Percentiles rank a stretch among this genome's conserved stretches.
Evolutionary conservation across 1,140 invertebrate species (phyloP).

Genomic region (Triops cancriformis): DNA sequence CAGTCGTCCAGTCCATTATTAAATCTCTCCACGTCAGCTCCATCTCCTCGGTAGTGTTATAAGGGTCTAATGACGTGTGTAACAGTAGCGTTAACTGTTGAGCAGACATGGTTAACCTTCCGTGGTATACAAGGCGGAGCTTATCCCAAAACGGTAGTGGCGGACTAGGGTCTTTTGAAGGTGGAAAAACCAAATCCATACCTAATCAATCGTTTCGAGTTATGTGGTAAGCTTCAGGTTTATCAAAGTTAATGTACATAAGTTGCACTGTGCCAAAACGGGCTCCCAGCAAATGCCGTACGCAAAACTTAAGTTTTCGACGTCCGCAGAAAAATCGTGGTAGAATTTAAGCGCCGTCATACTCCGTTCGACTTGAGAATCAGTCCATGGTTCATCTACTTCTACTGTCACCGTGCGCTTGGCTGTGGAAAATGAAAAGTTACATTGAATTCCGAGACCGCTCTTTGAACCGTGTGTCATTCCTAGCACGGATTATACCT

Average conservation of each 20-base stretch:
- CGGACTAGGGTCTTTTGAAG: slow-evolving; percentile 85
- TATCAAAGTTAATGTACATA: slow-evolving; percentile 49
- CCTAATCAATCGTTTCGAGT: neutral
- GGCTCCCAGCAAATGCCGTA: slow-evolving; percentile 99
- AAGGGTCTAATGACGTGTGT: slow-evolving; percentile 92
- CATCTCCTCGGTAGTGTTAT: slow-evolving; percentile 98
- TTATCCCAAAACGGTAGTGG: slow-evolving; percentile 97
- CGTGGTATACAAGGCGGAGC: slow-evolving; percentile 83
- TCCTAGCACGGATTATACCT: slow-evolving; percentile 42
- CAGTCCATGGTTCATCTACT: slow-evolving; percentile 65
- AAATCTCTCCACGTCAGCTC: slow-evolving; percentile 89
- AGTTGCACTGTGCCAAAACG: slow-evolving; percentile 87
- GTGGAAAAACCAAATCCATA: slow-evolving; percentile 48
- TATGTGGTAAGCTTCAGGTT: slow-evolving; percentile 21
- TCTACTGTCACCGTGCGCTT: slow-evolving; percentile 60
- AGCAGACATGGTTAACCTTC: slow-evolving; percentile 76
- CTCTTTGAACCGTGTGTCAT: neutral
- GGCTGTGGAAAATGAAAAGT: slow-evolving; percentile 43
- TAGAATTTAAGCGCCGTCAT: slow-evolving; percentile 96
- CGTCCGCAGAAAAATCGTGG: slow-evolving; percentile 93
- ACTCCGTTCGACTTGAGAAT: slow-evolving; percentile 55
- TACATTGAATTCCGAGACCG: neutral
- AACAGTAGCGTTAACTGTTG: slow-evolving; percentile 76
- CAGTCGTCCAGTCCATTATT: slow-evolving; percentile 92
- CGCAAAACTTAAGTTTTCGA: slow-evolving; percentile 76